Base-by-base conservation (phyloP, 2,888 invertebrate species). In the Melanotus villosus region DNA sequence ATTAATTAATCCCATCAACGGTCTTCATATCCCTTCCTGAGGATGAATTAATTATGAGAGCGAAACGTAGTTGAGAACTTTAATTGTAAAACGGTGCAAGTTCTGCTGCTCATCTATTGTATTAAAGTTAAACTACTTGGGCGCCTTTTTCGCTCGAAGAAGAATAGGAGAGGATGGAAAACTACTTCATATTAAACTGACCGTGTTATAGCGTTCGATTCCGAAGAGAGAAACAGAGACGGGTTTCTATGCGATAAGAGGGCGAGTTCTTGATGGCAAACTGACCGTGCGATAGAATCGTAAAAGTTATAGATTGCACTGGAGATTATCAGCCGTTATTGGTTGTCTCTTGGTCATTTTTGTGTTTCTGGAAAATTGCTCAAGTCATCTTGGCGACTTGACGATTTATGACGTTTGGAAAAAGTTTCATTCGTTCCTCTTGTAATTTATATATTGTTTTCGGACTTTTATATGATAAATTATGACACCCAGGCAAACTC, bases 261-360 rank as follows among this genome's bases (percentile, higher is more conserved):
- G 18, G 32, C 41, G 26, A 12, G 68, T 66, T 66, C 74, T 75
- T 66, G 72, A 73, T 65, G 45, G 66, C 76, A 77, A 81, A 81
- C 79, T 81, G 81, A 80, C 80, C 81, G 80, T 81, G 79, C 76
- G 81, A 82, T 82, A 80, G 78, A 80, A 82, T 81, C 81, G 80
- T 80, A 79, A 81, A 82, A 82, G 80, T 83, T 83, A 83, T 83
- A 80, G 82, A 83, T 83, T 80, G 81, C 78, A 77, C 77, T 78
- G 75, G 79, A 82, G 82, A 82, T 82, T 82, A 82, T 82, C 81
- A 80, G 80, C 80, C 79, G 81, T 82, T 82, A 82, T 81, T 80
- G 80, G 79, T 81, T 81, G 80, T 81, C 80, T 80, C 77, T 77
- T 81, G 80, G 82, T 82, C 80, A 79, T 81, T 81, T 80, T 77